These are phyloP conservation scores for Procavia capensis DNA, from an alignment of 2,113 vertebrate genomes.

Conservation along the genomic window DNA sequence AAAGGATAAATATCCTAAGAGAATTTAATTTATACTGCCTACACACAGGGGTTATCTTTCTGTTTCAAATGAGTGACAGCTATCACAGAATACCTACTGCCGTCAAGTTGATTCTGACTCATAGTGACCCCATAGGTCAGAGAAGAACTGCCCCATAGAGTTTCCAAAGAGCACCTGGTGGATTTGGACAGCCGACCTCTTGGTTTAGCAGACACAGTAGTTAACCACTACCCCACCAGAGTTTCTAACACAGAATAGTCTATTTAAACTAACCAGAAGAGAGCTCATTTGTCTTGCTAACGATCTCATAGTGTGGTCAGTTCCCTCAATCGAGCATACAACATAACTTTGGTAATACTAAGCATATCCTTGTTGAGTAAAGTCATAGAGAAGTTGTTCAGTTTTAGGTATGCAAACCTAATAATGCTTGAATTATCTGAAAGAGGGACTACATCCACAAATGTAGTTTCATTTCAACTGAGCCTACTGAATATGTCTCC, in stretches of 20 bases:
- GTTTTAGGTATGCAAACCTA: conserved; percentile 3
- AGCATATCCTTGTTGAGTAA: background rate
- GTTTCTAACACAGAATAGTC: too few species aligned
- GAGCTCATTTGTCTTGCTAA: background rate
- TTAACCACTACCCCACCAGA: too few species aligned
- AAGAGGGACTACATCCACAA: background rate
- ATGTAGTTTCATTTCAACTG: background rate
- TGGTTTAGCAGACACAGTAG: too few species aligned
- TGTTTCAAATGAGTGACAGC: background rate
- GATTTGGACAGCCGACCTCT: too few species aligned
- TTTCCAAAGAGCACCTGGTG: too few species aligned
- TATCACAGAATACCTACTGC: background rate
- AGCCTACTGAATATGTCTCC: conserved; percentile 14
- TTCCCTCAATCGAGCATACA: background rate
- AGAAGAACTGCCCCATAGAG: too few species aligned
- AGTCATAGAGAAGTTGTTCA: background rate
- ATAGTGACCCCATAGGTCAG: too few species aligned
- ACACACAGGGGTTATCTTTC: background rate
- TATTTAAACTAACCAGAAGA: conserved; percentile 6
- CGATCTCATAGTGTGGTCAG: background rate
- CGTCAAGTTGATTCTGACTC: too few species aligned
- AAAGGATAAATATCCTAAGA: background rate
- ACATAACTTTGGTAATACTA: background rate
- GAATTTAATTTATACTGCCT: background rate
- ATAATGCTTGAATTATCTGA: background rate